A percentile compares a stretch with the other conserved stretches of the same genome.
Conservation (phyloP, 2,888 invertebrate genomes). For the Bibio marci region DNA sequence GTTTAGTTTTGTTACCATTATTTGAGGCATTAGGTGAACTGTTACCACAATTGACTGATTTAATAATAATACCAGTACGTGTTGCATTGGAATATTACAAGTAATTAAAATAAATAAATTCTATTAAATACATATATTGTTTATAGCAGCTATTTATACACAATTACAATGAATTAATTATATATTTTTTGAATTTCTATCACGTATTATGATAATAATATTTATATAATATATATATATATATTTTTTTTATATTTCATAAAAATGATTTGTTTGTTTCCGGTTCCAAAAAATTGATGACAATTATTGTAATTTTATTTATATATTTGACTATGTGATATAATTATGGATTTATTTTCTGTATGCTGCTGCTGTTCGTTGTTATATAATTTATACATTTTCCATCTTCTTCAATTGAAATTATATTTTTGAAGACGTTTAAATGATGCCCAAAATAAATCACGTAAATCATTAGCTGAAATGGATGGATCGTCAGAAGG, state of each 20-base stretch:
- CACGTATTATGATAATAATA: too few relatives aligned
- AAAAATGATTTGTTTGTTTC: too few relatives aligned
- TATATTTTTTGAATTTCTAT: too few relatives aligned
- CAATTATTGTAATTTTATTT: background rate
- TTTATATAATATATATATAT: too few relatives aligned
- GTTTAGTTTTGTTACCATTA: slow-evolving; percentile 59
- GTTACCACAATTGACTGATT: slow-evolving; percentile 50
- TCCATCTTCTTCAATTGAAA: background rate
- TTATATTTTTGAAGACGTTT: slow-evolving; percentile 19
- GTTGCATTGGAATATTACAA: slow-evolving; percentile 29
- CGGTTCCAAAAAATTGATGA: too few relatives aligned
- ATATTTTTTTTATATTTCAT: too few relatives aligned
- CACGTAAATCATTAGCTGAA: slow-evolving; percentile 28
- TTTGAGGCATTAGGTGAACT: slow-evolving; percentile 62
- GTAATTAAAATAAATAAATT: slow-evolving; percentile 13
- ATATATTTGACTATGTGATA: background rate
- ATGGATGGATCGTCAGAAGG: slow-evolving; percentile 14
- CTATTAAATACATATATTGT: background rate
- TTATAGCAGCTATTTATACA: too few relatives aligned
- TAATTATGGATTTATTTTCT: too few relatives aligned
- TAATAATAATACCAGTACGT: slow-evolving; percentile 29
- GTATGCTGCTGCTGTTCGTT: too few relatives aligned
- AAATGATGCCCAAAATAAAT: slow-evolving; percentile 28
- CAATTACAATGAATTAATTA: too few relatives aligned
- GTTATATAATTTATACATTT: background rate